Conservation (phyloP, 2,797 vertebrate species). For the Parotocinclus haroldoi region DNA sequence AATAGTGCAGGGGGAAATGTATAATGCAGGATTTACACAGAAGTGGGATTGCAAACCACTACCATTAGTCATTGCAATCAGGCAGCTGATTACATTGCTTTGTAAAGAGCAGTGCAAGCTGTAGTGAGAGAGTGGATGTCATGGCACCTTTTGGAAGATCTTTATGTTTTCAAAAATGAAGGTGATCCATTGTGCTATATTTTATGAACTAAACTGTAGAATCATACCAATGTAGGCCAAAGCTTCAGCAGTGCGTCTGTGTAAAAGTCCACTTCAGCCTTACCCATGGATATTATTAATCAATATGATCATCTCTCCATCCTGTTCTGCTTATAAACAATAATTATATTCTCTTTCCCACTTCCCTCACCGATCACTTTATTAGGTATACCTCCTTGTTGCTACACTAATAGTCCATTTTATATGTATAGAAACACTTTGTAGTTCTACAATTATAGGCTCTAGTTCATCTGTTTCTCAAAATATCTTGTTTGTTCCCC, state of each 20-base stretch:
- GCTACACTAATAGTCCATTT: too few species aligned
- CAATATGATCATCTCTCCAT: background rate
- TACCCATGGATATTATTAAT: background rate
- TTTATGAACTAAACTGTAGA: background rate
- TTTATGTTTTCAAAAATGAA: background rate
- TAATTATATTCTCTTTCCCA: too few species aligned
- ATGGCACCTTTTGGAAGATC: background rate
- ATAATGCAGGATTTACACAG: background rate
- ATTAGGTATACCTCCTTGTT: too few species aligned
- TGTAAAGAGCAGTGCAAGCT: background rate
- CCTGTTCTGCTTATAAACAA: background rate
- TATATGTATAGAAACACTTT: too few species aligned
- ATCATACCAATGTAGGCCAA: background rate
- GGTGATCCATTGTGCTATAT: background rate
- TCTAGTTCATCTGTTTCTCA: too few species aligned
- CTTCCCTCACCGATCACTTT: too few species aligned
- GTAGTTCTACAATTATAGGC: too few species aligned
- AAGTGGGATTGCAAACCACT: background rate
- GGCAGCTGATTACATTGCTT: background rate
- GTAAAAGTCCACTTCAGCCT: conserved; percentile 1
- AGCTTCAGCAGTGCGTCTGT: background rate
- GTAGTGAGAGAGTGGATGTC: background rate
- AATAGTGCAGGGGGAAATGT: too few species aligned
- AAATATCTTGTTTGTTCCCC: too few species aligned
- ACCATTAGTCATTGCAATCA: background rate